Conservation (phyloP, 2,797 vertebrate species). For the Zonotrichia albicollis region DNA sequence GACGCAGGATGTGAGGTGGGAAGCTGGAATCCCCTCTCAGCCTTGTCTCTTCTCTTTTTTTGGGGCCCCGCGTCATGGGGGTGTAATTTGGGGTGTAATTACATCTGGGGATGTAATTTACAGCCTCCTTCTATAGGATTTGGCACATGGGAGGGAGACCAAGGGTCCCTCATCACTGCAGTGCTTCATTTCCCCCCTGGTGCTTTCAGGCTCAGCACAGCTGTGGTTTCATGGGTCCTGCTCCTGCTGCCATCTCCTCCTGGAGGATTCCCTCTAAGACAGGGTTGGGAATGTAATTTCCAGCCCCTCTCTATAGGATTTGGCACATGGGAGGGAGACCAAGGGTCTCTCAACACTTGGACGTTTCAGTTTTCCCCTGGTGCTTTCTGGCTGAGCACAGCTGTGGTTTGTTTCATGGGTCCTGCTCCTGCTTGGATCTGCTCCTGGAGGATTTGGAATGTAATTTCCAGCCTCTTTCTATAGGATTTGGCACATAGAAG, state of each 20-base stretch:
- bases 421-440: not conserved
- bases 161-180: too few relatives aligned
- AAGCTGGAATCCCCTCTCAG: not conserved
- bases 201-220: too few relatives aligned
- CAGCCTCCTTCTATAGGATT: not conserved
- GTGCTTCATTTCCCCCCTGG: too few relatives aligned
- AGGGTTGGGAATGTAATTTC: too few relatives aligned
- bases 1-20: not conserved
- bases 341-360: fast-evolving
- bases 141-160: too few relatives aligned
- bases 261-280: too few relatives aligned
- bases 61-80: not conserved
- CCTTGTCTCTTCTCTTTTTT: not conserved
- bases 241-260: too few relatives aligned
- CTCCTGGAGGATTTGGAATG: too few relatives aligned
- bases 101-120: not conserved
- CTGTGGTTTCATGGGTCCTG: too few relatives aligned
- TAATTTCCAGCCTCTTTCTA: too few relatives aligned
- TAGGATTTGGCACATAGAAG: not conserved
- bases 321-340: not conserved
- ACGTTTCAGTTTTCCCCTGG: not conserved
- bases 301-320: not conserved
- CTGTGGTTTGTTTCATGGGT: not conserved
- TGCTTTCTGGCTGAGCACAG: not conserved
- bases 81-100: too few relatives aligned